Base-by-base conservation (phyloP, 2,888 invertebrate species). In the Smittia sp. region DNA sequence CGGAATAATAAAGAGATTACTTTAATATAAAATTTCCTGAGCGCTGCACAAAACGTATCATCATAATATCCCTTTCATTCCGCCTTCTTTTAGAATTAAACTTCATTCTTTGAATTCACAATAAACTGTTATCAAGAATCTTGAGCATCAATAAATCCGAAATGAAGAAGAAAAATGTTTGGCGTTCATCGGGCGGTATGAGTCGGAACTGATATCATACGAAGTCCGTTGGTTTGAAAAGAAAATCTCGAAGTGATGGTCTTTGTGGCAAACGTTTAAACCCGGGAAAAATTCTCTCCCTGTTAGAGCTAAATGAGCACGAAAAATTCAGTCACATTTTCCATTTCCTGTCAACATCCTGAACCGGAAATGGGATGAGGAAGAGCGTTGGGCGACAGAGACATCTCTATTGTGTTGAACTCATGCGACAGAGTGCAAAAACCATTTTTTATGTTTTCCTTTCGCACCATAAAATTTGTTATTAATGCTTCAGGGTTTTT, bases 311-410 rank as follows among this genome's bases (percentile, higher is more conserved):
- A 75, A 75, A 75, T 66, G 74, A 65, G 63, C 38, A 75, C 72
- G 75, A 72, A 75, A 75, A 70, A 72, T 73, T 39, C 65, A 73
- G 73, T 73, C 73, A 73, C 73, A 73, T 65, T 72, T 67, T 72
- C 74, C 74, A 74, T 75, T 76, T 76, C 76, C 76, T 75, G 75
- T 68, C 68, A 52, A 73, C 54, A 73, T 72, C 67, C 73, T 20
- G 68, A 68, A 52, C 75, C 75, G 76, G 76, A 76, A 22, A 27
- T 65, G 73, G 22, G 20, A 75, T 15, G n/a, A 27, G 27, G 15
- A 63, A 22, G 54, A 27, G 27, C 25, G 46, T 27, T 4, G 58
- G n/a, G 22, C 22, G 38, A 20, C 13, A 54, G 72, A 25, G 73
- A 73, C 65, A 25, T 73, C 73, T 65, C 73, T 22, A 73, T 73